phyloP scores from a whole-genome alignment of 2,113 vertebrate genomes.

The Mastomys natalensis region DNA sequence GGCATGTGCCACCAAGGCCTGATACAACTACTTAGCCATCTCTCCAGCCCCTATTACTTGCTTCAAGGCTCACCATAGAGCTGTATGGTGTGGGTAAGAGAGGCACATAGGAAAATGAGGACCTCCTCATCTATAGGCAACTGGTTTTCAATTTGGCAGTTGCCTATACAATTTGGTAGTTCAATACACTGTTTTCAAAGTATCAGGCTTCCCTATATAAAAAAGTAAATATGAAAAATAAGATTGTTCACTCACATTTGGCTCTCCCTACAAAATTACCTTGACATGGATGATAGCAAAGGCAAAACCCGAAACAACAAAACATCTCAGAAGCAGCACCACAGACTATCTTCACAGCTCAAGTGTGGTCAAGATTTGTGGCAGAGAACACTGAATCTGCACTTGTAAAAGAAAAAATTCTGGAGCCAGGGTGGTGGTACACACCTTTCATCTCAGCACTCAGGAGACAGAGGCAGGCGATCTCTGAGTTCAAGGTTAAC shows the following conservation, averaged over 20 bases:
- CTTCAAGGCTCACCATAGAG: background rate
- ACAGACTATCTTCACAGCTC: background rate
- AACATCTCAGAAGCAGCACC: background rate
- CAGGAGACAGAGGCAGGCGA: no score
- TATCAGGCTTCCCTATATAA: background rate
- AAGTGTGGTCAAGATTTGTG: slow-evolving; percentile 26
- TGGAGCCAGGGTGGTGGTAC: no score
- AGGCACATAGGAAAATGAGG: slow-evolving; percentile 14
- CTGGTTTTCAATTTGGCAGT: slow-evolving; percentile 65
- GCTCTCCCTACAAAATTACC: slow-evolving; percentile 2
- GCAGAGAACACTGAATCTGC: background rate
- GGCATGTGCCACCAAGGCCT: no score
- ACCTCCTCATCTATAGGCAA: slow-evolving; percentile 36
- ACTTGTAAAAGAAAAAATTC: background rate
- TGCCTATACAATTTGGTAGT: background rate
- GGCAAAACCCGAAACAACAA: slow-evolving; percentile 33
- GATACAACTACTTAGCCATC: background rate
- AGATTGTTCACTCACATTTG: background rate
- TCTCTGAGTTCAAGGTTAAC: no score
- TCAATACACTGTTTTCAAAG: background rate
- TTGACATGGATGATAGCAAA: background rate
- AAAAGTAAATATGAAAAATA: background rate
- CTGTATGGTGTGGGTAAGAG: background rate
- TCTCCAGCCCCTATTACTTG: background rate
- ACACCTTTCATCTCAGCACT: no score